phyloP scores from a whole-genome alignment of 2,888 invertebrate genomes.

The Orchesellides sinensis region DNA sequence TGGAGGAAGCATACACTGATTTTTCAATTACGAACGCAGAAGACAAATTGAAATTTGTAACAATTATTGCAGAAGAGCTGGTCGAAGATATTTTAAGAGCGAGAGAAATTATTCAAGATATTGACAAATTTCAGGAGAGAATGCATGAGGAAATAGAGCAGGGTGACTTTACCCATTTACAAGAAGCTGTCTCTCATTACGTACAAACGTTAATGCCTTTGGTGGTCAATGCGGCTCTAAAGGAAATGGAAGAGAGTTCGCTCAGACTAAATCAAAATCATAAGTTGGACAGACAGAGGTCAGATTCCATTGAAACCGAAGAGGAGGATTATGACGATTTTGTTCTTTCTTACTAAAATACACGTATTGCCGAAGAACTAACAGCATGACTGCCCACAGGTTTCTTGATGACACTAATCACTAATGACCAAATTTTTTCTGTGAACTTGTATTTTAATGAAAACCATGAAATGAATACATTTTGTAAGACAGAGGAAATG shows the following conservation, averaged over 20 bases:
- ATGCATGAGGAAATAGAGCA: slow-evolving; percentile 6
- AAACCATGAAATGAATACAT: too few species aligned
- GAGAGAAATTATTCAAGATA: slow-evolving; percentile 49
- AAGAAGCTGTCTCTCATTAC: slow-evolving; percentile 36
- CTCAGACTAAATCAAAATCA: not conserved
- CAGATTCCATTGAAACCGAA: not conserved
- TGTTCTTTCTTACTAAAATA: not conserved
- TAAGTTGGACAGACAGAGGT: not conserved
- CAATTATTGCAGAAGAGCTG: slow-evolving; percentile 47
- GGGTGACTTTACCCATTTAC: slow-evolving; percentile 9
- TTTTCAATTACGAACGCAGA: slow-evolving; percentile 14
- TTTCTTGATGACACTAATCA: too few species aligned
- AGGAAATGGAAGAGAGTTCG: slow-evolving; percentile 26
- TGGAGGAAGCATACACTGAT: slow-evolving; percentile 21
- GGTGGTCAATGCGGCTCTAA: slow-evolving; percentile 24
- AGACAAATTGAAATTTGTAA: slow-evolving; percentile 48
- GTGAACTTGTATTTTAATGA: too few species aligned
- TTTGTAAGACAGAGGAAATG: too few species aligned
- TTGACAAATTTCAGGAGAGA: slow-evolving; percentile 42
- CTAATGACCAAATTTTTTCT: too few species aligned
- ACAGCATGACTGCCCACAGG: too few species aligned
- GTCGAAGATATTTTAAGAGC: slow-evolving; percentile 48
- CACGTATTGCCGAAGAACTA: too few species aligned
- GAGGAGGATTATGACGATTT: not conserved
- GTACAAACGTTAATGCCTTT: slow-evolving; percentile 43